Percentiles rank a stretch among this genome's conserved stretches.
These are phyloP conservation scores for Gobio gobio DNA, from an alignment of 2,113 vertebrate genomes.

Conservation along the genomic window DNA sequence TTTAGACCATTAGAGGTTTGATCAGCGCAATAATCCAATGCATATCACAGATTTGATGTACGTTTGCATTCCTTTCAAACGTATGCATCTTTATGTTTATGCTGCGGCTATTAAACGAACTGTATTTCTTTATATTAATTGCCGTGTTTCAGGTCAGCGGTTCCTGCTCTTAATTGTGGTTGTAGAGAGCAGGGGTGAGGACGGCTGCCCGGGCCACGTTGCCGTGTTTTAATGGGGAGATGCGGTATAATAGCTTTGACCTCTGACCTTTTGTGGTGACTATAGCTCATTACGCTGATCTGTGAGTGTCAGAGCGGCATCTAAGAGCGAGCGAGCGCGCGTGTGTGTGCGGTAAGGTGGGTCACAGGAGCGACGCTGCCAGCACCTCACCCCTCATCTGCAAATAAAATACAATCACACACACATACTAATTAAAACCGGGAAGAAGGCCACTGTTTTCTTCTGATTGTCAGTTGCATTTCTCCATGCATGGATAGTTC, in stretches of 20 bases:
- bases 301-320: slow-evolving; percentile 66
- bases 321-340: not conserved
- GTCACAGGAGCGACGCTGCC: slow-evolving; percentile 1
- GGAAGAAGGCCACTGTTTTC: slow-evolving; percentile 1
- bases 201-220: slow-evolving; percentile 47
- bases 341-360: slow-evolving; percentile 39
- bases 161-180: slow-evolving; percentile 63
- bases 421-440: slow-evolving; percentile 36
- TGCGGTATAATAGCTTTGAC: slow-evolving; percentile 74
- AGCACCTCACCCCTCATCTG: slow-evolving; percentile 33
- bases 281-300: slow-evolving; percentile 75
- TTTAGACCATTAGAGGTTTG: not conserved
- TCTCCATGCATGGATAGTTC: slow-evolving; percentile 9
- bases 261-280: slow-evolving; percentile 74
- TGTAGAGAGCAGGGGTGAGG: slow-evolving; percentile 59
- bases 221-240: slow-evolving; percentile 71
- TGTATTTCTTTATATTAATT: slow-evolving; percentile 44
- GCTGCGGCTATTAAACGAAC: slow-evolving; percentile 20
- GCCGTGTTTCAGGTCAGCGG: slow-evolving; percentile 52
- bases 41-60: not conserved
- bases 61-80: not conserved
- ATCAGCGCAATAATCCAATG: not conserved
- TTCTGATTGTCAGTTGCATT: not conserved
- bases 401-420: slow-evolving; percentile 43
- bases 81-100: slow-evolving; percentile 21